Base-by-base conservation (phyloP, 2,888 invertebrate species). In the Cantharis rustica region DNA sequence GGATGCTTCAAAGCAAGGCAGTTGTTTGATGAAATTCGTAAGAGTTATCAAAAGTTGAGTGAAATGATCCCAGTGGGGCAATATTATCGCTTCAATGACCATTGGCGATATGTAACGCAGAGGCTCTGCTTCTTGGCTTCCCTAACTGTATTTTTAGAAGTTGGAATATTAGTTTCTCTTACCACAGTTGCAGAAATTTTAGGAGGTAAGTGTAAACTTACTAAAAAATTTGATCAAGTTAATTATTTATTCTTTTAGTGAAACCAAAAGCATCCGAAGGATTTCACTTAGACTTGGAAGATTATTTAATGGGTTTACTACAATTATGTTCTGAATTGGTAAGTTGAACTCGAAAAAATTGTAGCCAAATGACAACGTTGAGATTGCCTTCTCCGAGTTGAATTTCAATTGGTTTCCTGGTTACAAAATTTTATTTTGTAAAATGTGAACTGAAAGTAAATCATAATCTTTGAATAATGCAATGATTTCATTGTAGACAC, bases 241-340 rank as follows among this genome's bases (percentile, higher is more conserved):
- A 0, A 69, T 62, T 27, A 16, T 13, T 66, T 64, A 27, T 17
- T 68, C 0, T 89, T 90, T 27, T 88, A 96, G 96, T 96, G 17
- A 92, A 93, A 85, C 89, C 90, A 0, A 91, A 92, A 77, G 88
- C 91, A 78, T 90, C 91, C 31, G 91, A 93, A n/a, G 96, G 95
- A 0, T 96, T 98, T 85, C 96, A 97, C 84, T 89, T 98, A 82
- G 97, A 98, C 82, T 89, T 98, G 26, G 98, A 98, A 87, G 98
- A 98, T 85, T 98, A 95, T 84, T 89, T 98, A 16, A 92, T 94
- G 87, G 98, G 98, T 0, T 87, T 97, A 10, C 89, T 98, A 15
- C 92, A 93, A 84, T 88, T 98, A 81, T 94, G 96, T 31, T 93
- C 95, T 15, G 98, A 98, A 89, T 86, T 98, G 91, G 95, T 95